phyloP scores from a whole-genome alignment of 2,797 vertebrate genomes.

The Molossus alvarezi region DNA sequence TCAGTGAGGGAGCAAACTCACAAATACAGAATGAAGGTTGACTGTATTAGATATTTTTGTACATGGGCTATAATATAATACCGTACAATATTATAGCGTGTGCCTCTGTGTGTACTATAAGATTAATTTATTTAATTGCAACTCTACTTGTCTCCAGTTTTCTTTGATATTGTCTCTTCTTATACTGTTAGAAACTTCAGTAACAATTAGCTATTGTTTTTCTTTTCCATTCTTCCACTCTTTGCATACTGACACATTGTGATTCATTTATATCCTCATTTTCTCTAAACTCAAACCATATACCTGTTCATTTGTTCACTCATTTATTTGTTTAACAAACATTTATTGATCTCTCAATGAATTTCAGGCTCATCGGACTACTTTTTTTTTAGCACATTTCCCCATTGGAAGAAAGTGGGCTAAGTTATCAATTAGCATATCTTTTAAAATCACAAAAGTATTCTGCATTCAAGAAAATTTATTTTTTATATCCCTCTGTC shows the following conservation, averaged over 20 bases:
- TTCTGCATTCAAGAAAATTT: not conserved
- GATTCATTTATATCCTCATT: not conserved
- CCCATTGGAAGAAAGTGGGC: not conserved
- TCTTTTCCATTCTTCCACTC: not conserved
- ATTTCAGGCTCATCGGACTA: not conserved
- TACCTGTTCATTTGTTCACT: not conserved
- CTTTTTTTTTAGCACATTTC: not conserved
- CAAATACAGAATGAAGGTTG: not conserved
- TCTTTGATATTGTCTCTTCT: not conserved
- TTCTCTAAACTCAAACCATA: slow-evolving; percentile 19
- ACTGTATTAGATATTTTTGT: not conserved
- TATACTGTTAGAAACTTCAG: not conserved
- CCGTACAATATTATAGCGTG: not conserved
- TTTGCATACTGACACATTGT: not conserved
- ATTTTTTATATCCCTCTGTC: not conserved
- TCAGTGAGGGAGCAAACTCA: not conserved
- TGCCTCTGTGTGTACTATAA: not conserved
- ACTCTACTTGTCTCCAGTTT: not conserved
- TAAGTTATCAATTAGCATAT: not conserved
- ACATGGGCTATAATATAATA: not conserved
- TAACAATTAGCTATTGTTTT: not conserved
- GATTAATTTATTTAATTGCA: not conserved
- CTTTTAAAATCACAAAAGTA: not conserved
- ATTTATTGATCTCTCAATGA: not conserved
- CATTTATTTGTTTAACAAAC: not conserved